Base-by-base conservation (phyloP, 2,888 invertebrate genomes). In the Yponomeuta cagnagella region DNA sequence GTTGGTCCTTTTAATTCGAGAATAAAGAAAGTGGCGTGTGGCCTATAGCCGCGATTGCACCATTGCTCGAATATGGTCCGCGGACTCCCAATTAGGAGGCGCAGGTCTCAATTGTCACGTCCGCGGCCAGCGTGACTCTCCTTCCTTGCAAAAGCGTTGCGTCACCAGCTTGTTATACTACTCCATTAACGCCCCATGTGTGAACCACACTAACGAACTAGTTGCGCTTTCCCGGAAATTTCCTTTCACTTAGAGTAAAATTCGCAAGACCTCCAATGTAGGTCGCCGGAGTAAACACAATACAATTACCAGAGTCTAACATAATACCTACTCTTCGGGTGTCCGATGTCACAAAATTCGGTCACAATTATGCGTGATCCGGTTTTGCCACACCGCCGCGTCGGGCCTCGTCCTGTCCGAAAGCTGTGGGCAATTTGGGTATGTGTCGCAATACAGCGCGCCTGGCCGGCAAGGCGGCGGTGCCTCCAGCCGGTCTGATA, bases 151-250 rank as follows among this genome's bases (percentile, higher is more conserved):
- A 43, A 65, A 63, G 63, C 43, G 69, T 73, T 75, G 72, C 73
- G 69, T 69, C 72, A 83, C 73, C 52, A 72, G 85, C 85, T 5
- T 58, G 52, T 58, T 58, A 12, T 58, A 58, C 52, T 78, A 76
- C 77, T 78, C 67, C 70, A 75, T 79, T 83, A 82, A 82, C 81
- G 78, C 77, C 71, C 73, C 77, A 80, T 77, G 84, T 85, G 88
- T 82, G 79, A 87, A 88, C 76, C 80, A 83, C 79, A 83, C 84
- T 89, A 88, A 88, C 79, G 77, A 80, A 79, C 77, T 76, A 78
- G 74, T 79, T 81, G 81, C 76, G 84, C 87, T 87, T 89, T 89
- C 89, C 78, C 84, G 72, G 76, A 72, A 74, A 75, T 79, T 81
- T 83, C 82, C 75, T 74, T 78, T 78, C 78, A 77, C 76, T 77